Conservation (phyloP, 1,140 invertebrate genomes). For the Cyrtorhinus lividipennis region DNA sequence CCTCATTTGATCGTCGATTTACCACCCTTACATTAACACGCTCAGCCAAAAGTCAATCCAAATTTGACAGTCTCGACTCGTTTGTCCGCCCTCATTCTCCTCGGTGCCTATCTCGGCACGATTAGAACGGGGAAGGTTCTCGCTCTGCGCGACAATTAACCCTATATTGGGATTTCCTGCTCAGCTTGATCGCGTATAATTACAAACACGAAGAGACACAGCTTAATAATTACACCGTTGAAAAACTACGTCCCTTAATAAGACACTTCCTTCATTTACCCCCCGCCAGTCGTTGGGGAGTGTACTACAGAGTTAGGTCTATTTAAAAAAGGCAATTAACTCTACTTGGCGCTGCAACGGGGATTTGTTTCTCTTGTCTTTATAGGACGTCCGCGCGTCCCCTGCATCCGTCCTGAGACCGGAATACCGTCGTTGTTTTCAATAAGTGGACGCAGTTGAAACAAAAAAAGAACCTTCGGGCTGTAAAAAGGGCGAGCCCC, state of each 20-base stretch:
- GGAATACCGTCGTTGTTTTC: no score
- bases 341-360: slow-evolving; percentile 1
- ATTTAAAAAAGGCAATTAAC: slow-evolving; percentile 14
- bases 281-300: background rate
- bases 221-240: slow-evolving; percentile 9
- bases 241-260: slow-evolving; percentile 8
- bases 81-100: no score
- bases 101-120: no score
- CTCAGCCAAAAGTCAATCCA: no score
- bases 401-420: background rate
- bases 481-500: no score
- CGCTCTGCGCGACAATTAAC: slow-evolving; percentile 8
- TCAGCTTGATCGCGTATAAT: slow-evolving; percentile 13
- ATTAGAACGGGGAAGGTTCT: no score
- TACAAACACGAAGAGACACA: slow-evolving; percentile 1
- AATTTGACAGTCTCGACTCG: no score
- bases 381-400: background rate
- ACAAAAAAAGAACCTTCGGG: no score
- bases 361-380: slow-evolving; percentile 3
- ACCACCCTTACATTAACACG: no score
- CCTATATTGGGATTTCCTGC: slow-evolving; percentile 15
- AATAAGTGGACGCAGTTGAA: no score
- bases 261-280: slow-evolving; percentile 10
- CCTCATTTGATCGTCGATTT: no score
- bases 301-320: background rate